Conservation (phyloP, 2,113 vertebrate species). For the Takifugu bimaculatus region DNA sequence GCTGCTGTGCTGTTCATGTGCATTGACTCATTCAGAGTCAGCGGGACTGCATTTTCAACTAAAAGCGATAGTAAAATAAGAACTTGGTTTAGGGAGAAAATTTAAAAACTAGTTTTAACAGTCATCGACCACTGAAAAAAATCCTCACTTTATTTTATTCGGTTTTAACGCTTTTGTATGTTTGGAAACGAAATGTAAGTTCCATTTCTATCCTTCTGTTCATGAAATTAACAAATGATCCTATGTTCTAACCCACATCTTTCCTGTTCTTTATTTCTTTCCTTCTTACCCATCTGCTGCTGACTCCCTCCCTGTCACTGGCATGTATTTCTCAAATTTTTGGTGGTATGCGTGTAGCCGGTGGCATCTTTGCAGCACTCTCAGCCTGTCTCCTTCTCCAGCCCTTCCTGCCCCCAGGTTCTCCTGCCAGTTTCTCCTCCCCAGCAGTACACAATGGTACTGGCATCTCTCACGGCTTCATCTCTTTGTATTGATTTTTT, state of each 20-base stretch:
- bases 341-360: slow-evolving; percentile 52
- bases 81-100: background rate
- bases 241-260: slow-evolving; percentile 46
- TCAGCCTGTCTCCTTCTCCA: slow-evolving; percentile 91
- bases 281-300: slow-evolving; percentile 25
- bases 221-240: slow-evolving; percentile 47
- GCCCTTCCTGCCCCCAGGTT: slow-evolving; percentile 98
- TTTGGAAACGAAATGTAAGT: slow-evolving; percentile 19
- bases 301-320: slow-evolving; percentile 20
- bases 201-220: slow-evolving; percentile 41
- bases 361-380: slow-evolving; percentile 87
- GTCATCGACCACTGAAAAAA: background rate
- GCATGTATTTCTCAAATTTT: slow-evolving; percentile 26
- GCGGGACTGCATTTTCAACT: too few species aligned
- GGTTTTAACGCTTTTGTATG: slow-evolving; percentile 12
- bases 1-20: too few species aligned
- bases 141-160: background rate
- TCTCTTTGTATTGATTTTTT: slow-evolving; percentile 16
- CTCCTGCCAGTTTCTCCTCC: slow-evolving; percentile 98
- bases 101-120: background rate
- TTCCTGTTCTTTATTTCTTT: slow-evolving; percentile 42
- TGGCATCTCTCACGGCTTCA: slow-evolving; percentile 58
- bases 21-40: too few species aligned
- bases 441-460: slow-evolving; percentile 99
- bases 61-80: background rate